These are phyloP conservation scores for Drosophila pandora DNA, from an alignment of 1,140 invertebrate genomes.

Conservation along the genomic window DNA sequence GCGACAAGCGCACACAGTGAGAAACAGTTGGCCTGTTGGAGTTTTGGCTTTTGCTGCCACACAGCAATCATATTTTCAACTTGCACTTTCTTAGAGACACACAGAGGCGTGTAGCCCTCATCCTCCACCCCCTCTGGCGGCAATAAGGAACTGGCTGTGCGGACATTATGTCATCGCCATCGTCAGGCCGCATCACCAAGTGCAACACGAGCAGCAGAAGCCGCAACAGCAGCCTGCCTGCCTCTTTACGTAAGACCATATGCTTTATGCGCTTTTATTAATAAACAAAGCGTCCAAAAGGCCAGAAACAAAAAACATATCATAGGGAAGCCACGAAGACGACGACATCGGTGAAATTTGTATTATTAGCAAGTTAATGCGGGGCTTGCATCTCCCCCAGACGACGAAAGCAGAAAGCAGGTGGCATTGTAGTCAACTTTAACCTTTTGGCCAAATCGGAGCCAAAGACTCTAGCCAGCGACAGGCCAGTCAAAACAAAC, in stretches of 20 bases:
- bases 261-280: slow-evolving; percentile 63
- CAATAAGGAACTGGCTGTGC: slow-evolving; percentile 54
- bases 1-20: slow-evolving; percentile 23
- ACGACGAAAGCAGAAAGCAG: slow-evolving; percentile 41
- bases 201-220: slow-evolving; percentile 58
- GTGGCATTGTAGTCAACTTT: slow-evolving; percentile 62
- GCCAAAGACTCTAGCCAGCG: slow-evolving; percentile 8
- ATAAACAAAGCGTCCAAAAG: slow-evolving; percentile 63
- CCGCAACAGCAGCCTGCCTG: slow-evolving; percentile 43
- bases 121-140: slow-evolving; percentile 5
- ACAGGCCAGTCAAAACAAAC: slow-evolving; percentile 27
- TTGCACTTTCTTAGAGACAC: slow-evolving; percentile 46
- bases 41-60: neutral
- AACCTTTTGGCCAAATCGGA: slow-evolving; percentile 63
- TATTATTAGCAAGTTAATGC: slow-evolving; percentile 56
- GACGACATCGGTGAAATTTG: slow-evolving; percentile 45
- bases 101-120: slow-evolving; percentile 24
- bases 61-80: slow-evolving; percentile 42
- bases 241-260: slow-evolving; percentile 64
- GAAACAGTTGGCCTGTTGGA: neutral
- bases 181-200: slow-evolving; percentile 39
- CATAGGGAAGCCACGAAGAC: slow-evolving; percentile 22
- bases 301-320: slow-evolving; percentile 23
- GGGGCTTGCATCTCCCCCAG: slow-evolving; percentile 25
- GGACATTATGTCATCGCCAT: slow-evolving; percentile 53